Evolutionary conservation across 2,113 vertebrate genomes (phyloP).

Genomic region (Gobius niger): DNA sequence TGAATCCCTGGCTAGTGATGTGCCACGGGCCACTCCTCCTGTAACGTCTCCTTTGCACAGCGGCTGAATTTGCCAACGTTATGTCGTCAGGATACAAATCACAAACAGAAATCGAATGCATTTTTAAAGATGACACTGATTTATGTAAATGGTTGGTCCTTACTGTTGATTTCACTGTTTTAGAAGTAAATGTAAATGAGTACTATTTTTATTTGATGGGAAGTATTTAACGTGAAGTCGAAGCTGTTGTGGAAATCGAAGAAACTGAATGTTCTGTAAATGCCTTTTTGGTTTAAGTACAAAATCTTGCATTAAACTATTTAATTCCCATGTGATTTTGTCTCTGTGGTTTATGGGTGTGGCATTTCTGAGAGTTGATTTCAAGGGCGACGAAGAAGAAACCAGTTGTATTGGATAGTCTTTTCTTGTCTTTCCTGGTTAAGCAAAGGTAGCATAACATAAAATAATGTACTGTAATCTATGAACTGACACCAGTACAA

Average conservation of each 20-base stretch:
- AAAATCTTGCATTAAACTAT: conserved; percentile 71
- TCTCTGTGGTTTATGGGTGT: conserved; percentile 1
- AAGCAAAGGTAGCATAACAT: background rate
- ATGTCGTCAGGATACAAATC: conserved; percentile 50
- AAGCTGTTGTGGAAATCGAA: conserved; percentile 34
- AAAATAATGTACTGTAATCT: no score
- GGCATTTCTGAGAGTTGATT: conserved; percentile 5
- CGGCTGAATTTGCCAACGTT: conserved; percentile 30
- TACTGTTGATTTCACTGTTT: conserved; percentile 31
- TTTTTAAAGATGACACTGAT: conserved; percentile 58
- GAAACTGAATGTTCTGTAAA: conserved; percentile 45
- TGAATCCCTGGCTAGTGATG: conserved; percentile 30
- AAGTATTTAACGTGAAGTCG: conserved; percentile 22
- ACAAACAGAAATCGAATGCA: conserved; percentile 39
- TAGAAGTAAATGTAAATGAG: conserved; percentile 26
- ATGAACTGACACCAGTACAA: no score
- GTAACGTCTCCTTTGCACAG: conserved; percentile 60
- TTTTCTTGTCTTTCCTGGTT: background rate
- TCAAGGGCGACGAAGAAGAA: conserved; percentile 13
- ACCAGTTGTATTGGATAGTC: conserved; percentile 2
- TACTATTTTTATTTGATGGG: conserved; percentile 55
- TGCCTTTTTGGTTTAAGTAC: conserved; percentile 62
- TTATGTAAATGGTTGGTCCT: conserved; percentile 43
- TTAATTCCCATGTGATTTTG: conserved; percentile 54
- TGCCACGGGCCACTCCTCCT: conserved; percentile 35